Base-by-base conservation (phyloP, 2,797 vertebrate species). In the Catamblyrhynchus diadema region DNA sequence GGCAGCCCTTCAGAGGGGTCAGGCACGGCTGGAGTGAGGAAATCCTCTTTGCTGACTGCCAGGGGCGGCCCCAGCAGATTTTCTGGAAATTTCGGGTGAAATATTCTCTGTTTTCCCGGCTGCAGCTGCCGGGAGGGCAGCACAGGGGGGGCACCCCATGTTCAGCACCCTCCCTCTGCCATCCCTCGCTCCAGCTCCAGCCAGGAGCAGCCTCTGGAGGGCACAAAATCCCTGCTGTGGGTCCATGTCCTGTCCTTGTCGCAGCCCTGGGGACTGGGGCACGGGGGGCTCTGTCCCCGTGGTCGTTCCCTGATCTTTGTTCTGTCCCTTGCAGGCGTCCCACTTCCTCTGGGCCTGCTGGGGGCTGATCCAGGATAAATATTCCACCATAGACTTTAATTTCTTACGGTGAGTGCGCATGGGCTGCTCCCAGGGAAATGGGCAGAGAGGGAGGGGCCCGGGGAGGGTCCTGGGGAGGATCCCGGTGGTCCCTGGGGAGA, bases 271-370 rank as follows among this genome's bases (percentile, higher is more conserved):
- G 65, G 7, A 11, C 6, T 8, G 0, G 8, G 8, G 23, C 8
- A 5, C 7, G 2, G 9, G 14, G 2, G 7, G 19, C 14, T 10
- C 24, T 13, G 2, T 45, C 45, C 73, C 1, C 0, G 0, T 42
- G 24, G 48, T 27, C 0, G 0, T 33, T 15, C 50, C 41, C 42
- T 83, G n/a, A 87, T 21, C 50, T 54, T 59, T 19, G 45, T 3
- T 60, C 42, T 85, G 86, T 83, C 54, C 86, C 16, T 66, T 84
- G 65, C 95, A 99, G 99, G 99, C 99, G 3, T 99, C 99, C 61
- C 99, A 99, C 97, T 99, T 99, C 97, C 98, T 99, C 86, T 99
- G 99, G 99, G 99, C 98, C 3, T 99, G 99, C 97, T 99, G 99
- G 99, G 99, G 99, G 2, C 98, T 99, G 67, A 99, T 99, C 97